Evolutionary conservation across 2,797 vertebrate genomes (phyloP), one percentile per base, ranked within the genome.

Genomic region (Molossus alvarezi): DNA sequence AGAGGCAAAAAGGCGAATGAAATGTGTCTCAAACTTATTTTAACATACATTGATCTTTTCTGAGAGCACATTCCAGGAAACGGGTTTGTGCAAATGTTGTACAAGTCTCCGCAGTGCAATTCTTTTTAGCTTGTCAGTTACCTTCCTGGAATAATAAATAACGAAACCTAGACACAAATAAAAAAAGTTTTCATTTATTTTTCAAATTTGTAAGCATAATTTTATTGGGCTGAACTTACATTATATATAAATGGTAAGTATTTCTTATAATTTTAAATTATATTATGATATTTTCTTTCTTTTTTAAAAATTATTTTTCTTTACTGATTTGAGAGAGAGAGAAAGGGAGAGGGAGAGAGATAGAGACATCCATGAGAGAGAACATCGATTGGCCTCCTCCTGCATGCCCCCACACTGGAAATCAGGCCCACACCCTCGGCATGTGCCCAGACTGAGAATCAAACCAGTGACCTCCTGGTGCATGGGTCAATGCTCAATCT

Each of bases 221-320:
- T 76, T 37, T 82, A 67, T 69, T 58, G 29, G 17, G 9, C 9
- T 82, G 37, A 77, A 69, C 20, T 67, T 77, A 64, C 9, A 18
- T 92, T 71, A 81, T 48, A 57, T 81, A 10, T 65, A 88, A 93
- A 73, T 55, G 33, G 27, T 21, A 88, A 82, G 67, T 48, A 81
- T 25, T 91, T 83, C n/a, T 55, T 81, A 64, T 55, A 55, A 80
- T 37, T 64, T 18, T 57, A 85, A 79, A 55, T 71, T 77, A 60
- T 2, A 41, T 60, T 29, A 25, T 69, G 23, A 45, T 12, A 85
- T 23, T 25, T 41, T 17, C 41, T 45, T 45, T 45, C 41, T 45
- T 45, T 45, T 45, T 45, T 3, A 45, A 45, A 45, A 45, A 45
- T 45, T 5, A 45, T 45, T 45, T 45, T 45, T 45, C 41, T 45